Evolutionary conservation across 2,113 vertebrate genomes (phyloP).

Genomic region (Meriones unguiculatus): DNA sequence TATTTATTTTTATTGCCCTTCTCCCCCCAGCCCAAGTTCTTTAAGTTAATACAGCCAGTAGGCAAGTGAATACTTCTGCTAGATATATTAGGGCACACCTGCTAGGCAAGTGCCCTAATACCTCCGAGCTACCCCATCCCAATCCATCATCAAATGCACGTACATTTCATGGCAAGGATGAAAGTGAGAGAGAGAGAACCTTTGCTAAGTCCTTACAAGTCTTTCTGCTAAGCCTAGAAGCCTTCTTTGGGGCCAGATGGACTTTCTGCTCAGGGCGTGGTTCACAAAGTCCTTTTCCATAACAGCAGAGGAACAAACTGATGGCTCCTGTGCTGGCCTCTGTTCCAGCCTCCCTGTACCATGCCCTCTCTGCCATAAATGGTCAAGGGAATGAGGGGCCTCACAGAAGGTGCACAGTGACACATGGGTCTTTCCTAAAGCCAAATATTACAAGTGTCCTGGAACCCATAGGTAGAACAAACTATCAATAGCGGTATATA

Average conservation of each 20-base stretch:
- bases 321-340: not conserved
- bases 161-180: not conserved
- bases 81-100: not conserved
- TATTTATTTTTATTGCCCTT: too few relatives aligned
- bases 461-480: not conserved
- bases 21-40: not conserved
- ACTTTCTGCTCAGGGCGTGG: not conserved
- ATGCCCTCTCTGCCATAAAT: not conserved
- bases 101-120: not conserved
- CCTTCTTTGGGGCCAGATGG: not conserved
- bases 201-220: not conserved
- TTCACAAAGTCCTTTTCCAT: not conserved
- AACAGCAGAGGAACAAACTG: not conserved
- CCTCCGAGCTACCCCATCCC: not conserved
- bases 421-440: not conserved
- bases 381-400: not conserved
- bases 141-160: not conserved
- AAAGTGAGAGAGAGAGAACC: not conserved
- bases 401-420: not conserved
- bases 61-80: not conserved
- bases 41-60: not conserved
- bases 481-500: not conserved
- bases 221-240: not conserved
- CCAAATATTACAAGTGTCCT: not conserved
- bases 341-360: not conserved